phyloP scores from a whole-genome alignment of 2,113 vertebrate genomes.

The Sceloporus tristichus region DNA sequence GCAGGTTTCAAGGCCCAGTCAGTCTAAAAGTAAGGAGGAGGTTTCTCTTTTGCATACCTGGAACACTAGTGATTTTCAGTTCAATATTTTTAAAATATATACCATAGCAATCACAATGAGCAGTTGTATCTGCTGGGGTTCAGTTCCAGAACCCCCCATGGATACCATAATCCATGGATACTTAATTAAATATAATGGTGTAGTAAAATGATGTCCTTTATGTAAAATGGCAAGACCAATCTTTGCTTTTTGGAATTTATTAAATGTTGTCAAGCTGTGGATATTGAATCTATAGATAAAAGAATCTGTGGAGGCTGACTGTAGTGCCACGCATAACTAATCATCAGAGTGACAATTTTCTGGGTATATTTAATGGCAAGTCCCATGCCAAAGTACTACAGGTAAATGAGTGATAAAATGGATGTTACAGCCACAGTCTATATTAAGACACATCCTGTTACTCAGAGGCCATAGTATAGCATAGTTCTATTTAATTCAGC shows the following conservation, averaged over 20 bases:
- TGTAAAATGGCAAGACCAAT: no score
- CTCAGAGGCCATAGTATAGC: neutral
- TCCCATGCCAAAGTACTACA: neutral
- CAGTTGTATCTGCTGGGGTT: no score
- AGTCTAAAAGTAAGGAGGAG: neutral
- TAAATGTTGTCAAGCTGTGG: no score
- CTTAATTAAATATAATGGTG: no score
- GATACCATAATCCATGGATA: no score
- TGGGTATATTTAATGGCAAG: neutral
- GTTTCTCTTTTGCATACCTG: neutral
- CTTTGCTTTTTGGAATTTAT: no score
- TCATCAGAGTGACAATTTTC: neutral
- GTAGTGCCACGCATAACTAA: neutral
- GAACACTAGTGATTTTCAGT: neutral
- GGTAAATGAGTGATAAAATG: constrained; percentile 19
- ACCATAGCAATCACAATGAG: neutral
- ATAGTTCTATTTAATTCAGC: constrained; percentile 21
- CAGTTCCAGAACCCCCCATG: no score
- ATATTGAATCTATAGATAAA: no score
- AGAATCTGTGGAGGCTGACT: no score
- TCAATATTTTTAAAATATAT: neutral
- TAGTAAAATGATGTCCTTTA: no score
- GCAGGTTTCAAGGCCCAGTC: neutral
- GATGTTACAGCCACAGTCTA: neutral
- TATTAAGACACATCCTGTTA: constrained; percentile 28